Evolutionary conservation across 2,888 invertebrate species (phyloP).

Genomic region (Epinotia bilunana): DNA sequence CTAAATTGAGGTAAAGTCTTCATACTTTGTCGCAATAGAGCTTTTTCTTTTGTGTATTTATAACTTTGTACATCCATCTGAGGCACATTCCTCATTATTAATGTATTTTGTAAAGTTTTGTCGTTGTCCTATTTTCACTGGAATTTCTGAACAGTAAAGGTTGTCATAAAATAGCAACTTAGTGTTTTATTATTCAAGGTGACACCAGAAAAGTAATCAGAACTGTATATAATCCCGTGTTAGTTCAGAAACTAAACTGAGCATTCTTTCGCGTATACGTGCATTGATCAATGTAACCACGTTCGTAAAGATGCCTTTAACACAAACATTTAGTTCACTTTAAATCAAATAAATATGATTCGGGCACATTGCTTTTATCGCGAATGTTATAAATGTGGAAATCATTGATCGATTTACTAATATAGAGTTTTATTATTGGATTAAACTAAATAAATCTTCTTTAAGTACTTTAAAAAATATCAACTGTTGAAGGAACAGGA

Average conservation of each 20-base stretch:
- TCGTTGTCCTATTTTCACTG: conserved; percentile 1
- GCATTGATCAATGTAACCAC: not conserved
- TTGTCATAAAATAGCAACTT: not conserved
- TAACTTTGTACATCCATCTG: no score
- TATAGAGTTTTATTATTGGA: not conserved
- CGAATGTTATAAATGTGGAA: not conserved
- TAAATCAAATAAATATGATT: not conserved
- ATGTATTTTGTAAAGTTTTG: not conserved
- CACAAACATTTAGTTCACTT: no score
- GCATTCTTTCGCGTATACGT: not conserved
- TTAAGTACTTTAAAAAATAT: not conserved
- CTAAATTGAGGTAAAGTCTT: no score
- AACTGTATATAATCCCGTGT: not conserved
- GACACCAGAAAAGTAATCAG: no score
- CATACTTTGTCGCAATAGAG: no score
- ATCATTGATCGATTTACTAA: not conserved
- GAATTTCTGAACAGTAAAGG: not conserved
- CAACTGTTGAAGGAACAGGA: not conserved
- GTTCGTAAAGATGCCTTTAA: not conserved
- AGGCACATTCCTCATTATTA: no score
- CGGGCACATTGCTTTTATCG: not conserved
- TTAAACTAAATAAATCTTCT: not conserved
- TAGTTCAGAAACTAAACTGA: not conserved
- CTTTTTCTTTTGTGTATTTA: no score
- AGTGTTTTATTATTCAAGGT: no score